Evolutionary conservation across 2,888 invertebrate genomes (phyloP), one percentile per base, ranked within the genome.

Genomic region (Blera fallax): DNA sequence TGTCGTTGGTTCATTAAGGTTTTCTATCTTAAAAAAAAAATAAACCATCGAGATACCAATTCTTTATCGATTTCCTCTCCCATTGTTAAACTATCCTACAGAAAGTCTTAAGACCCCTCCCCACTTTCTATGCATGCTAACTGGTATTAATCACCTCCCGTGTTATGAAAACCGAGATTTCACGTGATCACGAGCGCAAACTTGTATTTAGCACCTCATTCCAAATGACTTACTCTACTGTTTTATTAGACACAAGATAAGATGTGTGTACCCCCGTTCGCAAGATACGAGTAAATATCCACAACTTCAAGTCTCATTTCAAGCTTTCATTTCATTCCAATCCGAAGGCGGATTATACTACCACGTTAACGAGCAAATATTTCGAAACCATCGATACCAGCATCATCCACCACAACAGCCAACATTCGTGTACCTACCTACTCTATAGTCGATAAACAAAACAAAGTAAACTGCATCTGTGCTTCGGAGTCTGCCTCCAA

Each of bases 281-380:
- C 16, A 52, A 52, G 21, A 29, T 21, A n/a, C n/a, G n/a, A n/a
- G n/a, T n/a, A 62, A 24, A 43, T 24, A 62, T 29, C 18, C 62
- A 62, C 62, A 34, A 10, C 24, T 16, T 60, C 48, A 60, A 48
- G 27, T 8, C 60, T 40, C n/a, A 27, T 24, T 54, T 69, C 48
- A 34, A 65, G 48, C 32, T 69, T 62, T 62, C 29, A 34, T 40
- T 60, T 34, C 32, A 32, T 40, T 48, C n/a, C 24, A 34, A 65
- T 29, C 45, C 27, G 76, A 65, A 76, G 76, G 76, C 56, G 58
- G 45, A 56, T 56, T 58, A 56, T 62, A 43, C 58, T 56, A 43
- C 48, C 56, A 76, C 45, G 45, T 76, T 56, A 65, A 65, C 45
- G 34, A 76, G 65, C 1, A 54, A 65, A 65, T 34, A 65, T 76